Evolutionary conservation across 2,113 vertebrate genomes (phyloP), one percentile per base, ranked within the genome.

Genomic region (Ptilorrhoa leucosticta): DNA sequence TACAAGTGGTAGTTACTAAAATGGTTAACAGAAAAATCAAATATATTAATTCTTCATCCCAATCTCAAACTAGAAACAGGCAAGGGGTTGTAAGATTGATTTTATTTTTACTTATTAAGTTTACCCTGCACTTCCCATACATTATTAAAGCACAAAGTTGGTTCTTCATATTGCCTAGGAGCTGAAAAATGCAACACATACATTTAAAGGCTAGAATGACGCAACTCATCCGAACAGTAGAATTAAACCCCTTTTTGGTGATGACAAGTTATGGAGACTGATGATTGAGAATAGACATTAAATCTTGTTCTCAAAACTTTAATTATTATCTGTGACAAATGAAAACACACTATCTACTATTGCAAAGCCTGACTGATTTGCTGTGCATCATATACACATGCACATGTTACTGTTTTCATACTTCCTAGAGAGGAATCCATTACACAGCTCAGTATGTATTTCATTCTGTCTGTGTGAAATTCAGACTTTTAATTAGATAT

Each of bases 31-130:
- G 17, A 60, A 83, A 77, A 64, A 60, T 11, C 1, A 58, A 84
- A 37, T n/a, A 24, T 33, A 63, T 13, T 31, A 3, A 18, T 37
- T 50, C 18, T 83, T 83, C 8, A 17, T 42, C 10, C 16, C 5
- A 35, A 18, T 64, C 21, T 64, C 37, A 69, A 60, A 37, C 37
- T 24, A 48, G 17, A 61, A 70, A 57, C 26, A 31, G 13, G 2
- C 2, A 61, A 69, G 8, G 0, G 3, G 6, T 1, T 66, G 8
- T 23, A 20, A 80, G 5, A 39, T 15, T 50, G 6, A 33, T 18
- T 64, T 12, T 60, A 15, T 20, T 61, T 84, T 69, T 68, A 30
- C 6, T 56, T 30, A 39, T 0, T 42, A 26, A 13, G 2, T 60
- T 81, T 15, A 31, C 6, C 47, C 20, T 69, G 51, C 6, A 27